Conservation (phyloP, 2,888 invertebrate species). For the Mylabris sibirica region DNA sequence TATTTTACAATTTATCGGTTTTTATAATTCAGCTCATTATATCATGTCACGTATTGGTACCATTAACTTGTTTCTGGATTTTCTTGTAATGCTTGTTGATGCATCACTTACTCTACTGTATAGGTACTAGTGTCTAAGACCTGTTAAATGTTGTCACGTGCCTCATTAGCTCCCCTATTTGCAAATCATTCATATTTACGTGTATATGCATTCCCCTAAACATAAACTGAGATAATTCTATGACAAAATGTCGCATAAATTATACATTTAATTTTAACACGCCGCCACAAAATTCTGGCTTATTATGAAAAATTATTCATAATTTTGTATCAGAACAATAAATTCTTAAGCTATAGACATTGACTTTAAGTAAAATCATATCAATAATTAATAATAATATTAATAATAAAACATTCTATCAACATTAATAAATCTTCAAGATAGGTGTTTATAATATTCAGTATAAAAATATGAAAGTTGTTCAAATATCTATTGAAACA, state of each 20-base stretch:
- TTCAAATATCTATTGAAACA: constrained; percentile 31
- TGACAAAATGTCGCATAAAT: constrained; percentile 30
- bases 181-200: constrained; percentile 36
- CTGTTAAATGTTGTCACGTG: constrained; percentile 35
- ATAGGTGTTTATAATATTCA: constrained; percentile 6
- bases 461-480: constrained; percentile 27
- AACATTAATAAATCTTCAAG: not conserved
- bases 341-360: not conserved
- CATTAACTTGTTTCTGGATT: constrained; percentile 29
- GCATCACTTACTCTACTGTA: constrained; percentile 26
- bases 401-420: not conserved
- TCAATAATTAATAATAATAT: not conserved
- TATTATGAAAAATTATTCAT: constrained; percentile 10
- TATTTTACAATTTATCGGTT: not conserved
- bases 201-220: constrained; percentile 30
- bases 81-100: constrained; percentile 29
- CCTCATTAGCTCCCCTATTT: constrained; percentile 35
- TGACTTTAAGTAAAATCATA: constrained; percentile 1
- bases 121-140: constrained; percentile 30
- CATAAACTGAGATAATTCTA: constrained; percentile 30
- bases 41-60: constrained; percentile 32
- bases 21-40: constrained; percentile 21
- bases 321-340: constrained; percentile 2
- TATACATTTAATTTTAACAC: constrained; percentile 32
- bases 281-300: not conserved